Evolutionary conservation across 2,113 vertebrate genomes (phyloP).

Genomic region (Todiramphus chloris): DNA sequence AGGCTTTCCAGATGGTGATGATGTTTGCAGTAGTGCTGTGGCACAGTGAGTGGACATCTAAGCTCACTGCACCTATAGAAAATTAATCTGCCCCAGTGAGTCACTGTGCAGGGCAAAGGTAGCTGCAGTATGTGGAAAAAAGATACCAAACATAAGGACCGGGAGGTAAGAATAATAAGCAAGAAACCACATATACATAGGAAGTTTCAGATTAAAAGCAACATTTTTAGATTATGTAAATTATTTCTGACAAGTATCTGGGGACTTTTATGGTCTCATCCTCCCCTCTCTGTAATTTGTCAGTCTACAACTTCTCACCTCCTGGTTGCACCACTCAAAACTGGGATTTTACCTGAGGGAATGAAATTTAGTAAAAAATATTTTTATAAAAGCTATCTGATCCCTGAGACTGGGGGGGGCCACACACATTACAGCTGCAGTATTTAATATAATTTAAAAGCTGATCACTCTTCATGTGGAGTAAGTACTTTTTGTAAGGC

Average conservation of each 20-base stretch:
- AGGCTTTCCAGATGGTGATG: background rate
- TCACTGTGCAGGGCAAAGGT: accelerated
- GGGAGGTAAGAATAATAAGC: background rate
- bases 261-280: background rate
- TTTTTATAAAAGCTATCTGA: background rate
- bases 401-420: background rate
- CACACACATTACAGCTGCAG: background rate
- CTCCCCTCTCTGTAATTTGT: background rate
- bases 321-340: background rate
- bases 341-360: slow-evolving; percentile 21
- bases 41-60: background rate
- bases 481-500: background rate
- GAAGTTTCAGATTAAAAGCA: background rate
- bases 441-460: slow-evolving; percentile 54
- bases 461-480: slow-evolving; percentile 9
- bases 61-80: background rate
- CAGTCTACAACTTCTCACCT: background rate
- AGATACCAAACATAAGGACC: accelerated
- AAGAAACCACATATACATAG: background rate
- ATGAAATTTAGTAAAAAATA: background rate
- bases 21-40: background rate
- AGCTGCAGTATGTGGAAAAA: background rate
- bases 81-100: background rate
- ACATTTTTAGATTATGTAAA: background rate
- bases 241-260: background rate